A percentile compares a stretch with the other conserved stretches of the same genome.
These are phyloP conservation scores for Gobius niger DNA, from an alignment of 2,113 vertebrate genomes.

Conservation along the genomic window DNA sequence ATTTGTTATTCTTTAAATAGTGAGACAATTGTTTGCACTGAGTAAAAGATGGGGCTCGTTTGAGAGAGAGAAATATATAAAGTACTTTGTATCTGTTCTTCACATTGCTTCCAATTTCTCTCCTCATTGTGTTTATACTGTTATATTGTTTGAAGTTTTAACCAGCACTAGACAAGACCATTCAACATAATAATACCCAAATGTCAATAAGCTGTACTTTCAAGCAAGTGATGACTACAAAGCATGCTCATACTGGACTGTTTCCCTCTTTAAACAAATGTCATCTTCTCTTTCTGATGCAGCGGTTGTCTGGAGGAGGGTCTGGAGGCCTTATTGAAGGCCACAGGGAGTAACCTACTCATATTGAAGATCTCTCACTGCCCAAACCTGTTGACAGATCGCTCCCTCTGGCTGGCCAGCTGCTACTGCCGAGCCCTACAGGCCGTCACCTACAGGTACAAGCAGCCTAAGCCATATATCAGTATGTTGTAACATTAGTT, in stretches of 20 bases:
- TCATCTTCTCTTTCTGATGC: constrained; percentile 25
- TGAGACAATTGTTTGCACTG: no score
- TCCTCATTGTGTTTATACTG: no score
- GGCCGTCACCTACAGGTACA: constrained; percentile 94
- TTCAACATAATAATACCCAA: background rate
- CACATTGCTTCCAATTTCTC: no score
- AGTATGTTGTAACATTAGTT: background rate
- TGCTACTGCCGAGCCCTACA: constrained; percentile 98
- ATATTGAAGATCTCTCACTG: constrained; percentile 98
- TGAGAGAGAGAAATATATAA: no score
- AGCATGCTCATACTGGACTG: background rate
- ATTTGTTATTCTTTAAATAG: no score
- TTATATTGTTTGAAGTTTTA: no score
- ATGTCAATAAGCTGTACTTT: background rate
- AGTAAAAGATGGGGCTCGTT: no score
- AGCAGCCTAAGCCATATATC: background rate
- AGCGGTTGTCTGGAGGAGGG: constrained; percentile 96
- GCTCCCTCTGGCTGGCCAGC: constrained; percentile 98
- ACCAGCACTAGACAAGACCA: no score
- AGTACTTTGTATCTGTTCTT: no score
- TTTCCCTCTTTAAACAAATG: background rate
- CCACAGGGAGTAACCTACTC: constrained; percentile 91
- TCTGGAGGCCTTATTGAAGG: constrained; percentile 93
- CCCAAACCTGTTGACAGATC: constrained; percentile 96
- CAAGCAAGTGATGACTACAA: background rate